Conservation (phyloP, 2,797 vertebrate species). For the Rhinoraja longicauda region DNA sequence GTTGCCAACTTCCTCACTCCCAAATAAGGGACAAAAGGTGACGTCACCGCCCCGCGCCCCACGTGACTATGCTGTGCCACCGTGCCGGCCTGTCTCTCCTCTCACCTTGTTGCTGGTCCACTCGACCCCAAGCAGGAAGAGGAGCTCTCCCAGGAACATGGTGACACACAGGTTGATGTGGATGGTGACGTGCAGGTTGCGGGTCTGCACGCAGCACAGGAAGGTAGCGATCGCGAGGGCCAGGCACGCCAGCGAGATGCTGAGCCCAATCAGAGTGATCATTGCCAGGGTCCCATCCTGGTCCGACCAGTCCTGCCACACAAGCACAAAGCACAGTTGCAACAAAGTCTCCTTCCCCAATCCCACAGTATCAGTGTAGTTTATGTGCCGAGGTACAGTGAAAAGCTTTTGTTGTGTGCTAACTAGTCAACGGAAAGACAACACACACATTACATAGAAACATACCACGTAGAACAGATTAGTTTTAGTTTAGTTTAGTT, state of each 20-base stretch:
- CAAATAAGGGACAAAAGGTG: too few relatives aligned
- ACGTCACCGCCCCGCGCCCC: neutral
- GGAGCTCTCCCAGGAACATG: slow-evolving; percentile 35
- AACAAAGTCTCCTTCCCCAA: neutral
- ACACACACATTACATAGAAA: too few relatives aligned
- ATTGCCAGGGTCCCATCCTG: neutral
- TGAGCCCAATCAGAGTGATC: neutral
- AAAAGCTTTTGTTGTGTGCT: too few relatives aligned
- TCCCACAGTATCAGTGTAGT: neutral
- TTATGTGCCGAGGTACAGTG: too few relatives aligned
- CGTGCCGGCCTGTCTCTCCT: too few relatives aligned
- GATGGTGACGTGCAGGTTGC: neutral
- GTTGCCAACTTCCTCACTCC: too few relatives aligned
- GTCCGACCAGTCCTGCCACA: neutral
- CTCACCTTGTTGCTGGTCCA: slow-evolving; percentile 34
- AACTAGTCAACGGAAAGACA: too few relatives aligned
- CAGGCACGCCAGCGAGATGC: neutral
- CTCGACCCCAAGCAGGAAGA: slow-evolving; percentile 29
- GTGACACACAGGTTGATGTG: slow-evolving; percentile 37
- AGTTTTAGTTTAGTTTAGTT: too few relatives aligned
- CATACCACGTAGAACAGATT: too few relatives aligned
- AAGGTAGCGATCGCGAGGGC: neutral
- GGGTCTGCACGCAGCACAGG: neutral
- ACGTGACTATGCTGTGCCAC: too few relatives aligned
- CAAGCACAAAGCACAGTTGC: neutral